These are phyloP conservation scores for Thymallus thymallus DNA, from an alignment of 2,113 vertebrate genomes.

Conservation along the genomic window DNA sequence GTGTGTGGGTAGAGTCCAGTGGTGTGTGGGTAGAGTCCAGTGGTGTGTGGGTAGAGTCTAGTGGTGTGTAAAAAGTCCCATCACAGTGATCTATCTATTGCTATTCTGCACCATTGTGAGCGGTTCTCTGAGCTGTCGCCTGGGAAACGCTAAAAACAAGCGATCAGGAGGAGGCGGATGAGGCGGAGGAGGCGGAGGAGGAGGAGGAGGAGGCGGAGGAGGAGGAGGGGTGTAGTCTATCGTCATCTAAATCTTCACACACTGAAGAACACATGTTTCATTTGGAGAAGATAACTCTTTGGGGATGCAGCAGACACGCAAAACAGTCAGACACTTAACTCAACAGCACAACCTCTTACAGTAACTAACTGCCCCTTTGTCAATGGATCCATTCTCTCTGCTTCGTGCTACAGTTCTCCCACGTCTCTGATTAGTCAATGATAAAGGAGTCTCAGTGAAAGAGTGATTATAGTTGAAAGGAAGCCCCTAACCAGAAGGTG, in stretches of 20 bases:
- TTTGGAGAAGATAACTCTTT: constrained; percentile 1
- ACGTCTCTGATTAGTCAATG: constrained; percentile 28
- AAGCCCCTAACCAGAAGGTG: constrained; percentile 22
- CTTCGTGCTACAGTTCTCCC: constrained; percentile 3
- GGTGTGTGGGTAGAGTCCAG: too few species aligned
- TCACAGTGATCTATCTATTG: too few species aligned
- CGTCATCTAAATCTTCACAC: constrained; percentile 4
- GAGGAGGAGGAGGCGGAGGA: constrained; percentile 30
- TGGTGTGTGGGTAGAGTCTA: too few species aligned
- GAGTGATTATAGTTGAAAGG: constrained; percentile 21
- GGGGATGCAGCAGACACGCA: constrained; percentile 21
- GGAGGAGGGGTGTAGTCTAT: not conserved
- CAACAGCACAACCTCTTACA: not conserved
- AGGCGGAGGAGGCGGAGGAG: too few species aligned
- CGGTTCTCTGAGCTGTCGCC: constrained; percentile 46
- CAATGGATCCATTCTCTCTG: constrained; percentile 17
- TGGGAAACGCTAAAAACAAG: constrained; percentile 59
- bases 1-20: too few species aligned
- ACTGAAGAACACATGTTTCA: constrained; percentile 32
- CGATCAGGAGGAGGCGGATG: constrained; percentile 33
- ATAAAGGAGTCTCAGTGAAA: constrained; percentile 39
- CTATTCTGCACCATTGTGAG: constrained; percentile 26
- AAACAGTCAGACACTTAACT: not conserved
- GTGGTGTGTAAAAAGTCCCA: too few species aligned
- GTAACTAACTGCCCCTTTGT: not conserved